phyloP scores from a whole-genome alignment of 2,888 invertebrate genomes.

The Salticus scenicus region DNA sequence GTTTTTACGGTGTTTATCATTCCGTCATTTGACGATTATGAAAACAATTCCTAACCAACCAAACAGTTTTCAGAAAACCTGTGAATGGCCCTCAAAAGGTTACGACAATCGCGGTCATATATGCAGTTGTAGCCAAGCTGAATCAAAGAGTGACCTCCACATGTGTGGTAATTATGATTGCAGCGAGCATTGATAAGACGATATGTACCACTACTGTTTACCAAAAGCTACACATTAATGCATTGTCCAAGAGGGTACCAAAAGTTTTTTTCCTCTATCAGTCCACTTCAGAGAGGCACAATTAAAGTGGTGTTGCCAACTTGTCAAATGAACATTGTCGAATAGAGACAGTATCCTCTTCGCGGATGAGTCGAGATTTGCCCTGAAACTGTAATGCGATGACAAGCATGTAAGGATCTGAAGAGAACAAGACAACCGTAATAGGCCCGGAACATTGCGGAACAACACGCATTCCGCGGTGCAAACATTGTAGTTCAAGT shows the following conservation, averaged over 20 bases:
- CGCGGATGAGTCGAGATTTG: conserved; percentile 2
- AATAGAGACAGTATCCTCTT: background rate
- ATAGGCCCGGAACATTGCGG: background rate
- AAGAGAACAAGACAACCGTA: background rate
- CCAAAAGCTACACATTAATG: background rate
- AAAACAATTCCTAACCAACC: background rate
- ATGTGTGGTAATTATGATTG: background rate
- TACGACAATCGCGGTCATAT: background rate
- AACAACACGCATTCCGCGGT: background rate
- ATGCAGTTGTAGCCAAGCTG: background rate
- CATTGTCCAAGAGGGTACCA: background rate
- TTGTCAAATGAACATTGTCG: background rate
- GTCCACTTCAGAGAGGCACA: background rate
- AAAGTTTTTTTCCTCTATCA: background rate
- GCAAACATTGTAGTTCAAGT: background rate
- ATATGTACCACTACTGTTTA: background rate
- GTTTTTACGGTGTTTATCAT: background rate
- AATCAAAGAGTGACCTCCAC: background rate
- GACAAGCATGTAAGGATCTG: background rate
- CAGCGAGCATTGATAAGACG: background rate
- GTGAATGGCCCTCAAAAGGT: background rate
- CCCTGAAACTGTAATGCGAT: background rate
- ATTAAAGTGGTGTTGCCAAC: conserved; percentile 5
- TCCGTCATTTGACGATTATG: background rate
- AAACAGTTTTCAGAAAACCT: background rate